Evolutionary conservation across 1,140 invertebrate species (phyloP).

Genomic region (Micrasema minimum): DNA sequence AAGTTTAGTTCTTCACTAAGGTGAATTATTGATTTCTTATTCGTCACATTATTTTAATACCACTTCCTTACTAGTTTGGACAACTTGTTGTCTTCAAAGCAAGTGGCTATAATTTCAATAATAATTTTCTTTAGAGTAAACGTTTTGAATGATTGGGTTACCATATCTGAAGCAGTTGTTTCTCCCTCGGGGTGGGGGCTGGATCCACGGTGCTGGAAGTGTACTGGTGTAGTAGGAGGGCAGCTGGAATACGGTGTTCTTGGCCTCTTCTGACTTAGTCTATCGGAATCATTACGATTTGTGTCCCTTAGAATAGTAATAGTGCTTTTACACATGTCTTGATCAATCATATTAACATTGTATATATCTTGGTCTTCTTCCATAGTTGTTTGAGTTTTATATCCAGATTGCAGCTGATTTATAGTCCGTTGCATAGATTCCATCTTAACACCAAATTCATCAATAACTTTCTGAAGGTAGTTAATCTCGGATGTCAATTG

Average conservation of each 20-base stretch:
- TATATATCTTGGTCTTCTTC: too few relatives aligned
- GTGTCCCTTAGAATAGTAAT: slow-evolving; percentile 28
- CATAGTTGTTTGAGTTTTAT: too few relatives aligned
- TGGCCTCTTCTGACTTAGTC: not conserved
- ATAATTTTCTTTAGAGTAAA: too few relatives aligned
- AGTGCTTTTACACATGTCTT: slow-evolving; percentile 4
- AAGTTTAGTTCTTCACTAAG: too few relatives aligned
- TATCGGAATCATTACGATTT: slow-evolving; percentile 5
- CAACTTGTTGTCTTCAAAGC: too few relatives aligned
- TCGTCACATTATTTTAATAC: too few relatives aligned
- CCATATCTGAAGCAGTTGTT: slow-evolving; percentile 35
- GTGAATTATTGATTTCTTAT: too few relatives aligned
- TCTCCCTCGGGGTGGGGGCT: not conserved
- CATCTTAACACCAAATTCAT: slow-evolving; percentile 38
- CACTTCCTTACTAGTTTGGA: too few relatives aligned
- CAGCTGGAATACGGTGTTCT: slow-evolving; percentile 3
- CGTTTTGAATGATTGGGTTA: not conserved
- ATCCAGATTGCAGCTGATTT: not conserved
- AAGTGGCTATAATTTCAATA: too few relatives aligned
- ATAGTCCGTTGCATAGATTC: slow-evolving; percentile 40
- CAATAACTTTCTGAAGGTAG: slow-evolving; percentile 37
- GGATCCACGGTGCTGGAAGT: not conserved
- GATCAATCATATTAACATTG: not conserved
- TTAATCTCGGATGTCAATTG: slow-evolving; percentile 30
- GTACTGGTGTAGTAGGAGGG: not conserved